phyloP scores from a whole-genome alignment of 2,888 invertebrate species.

The Abscondita cerata region DNA sequence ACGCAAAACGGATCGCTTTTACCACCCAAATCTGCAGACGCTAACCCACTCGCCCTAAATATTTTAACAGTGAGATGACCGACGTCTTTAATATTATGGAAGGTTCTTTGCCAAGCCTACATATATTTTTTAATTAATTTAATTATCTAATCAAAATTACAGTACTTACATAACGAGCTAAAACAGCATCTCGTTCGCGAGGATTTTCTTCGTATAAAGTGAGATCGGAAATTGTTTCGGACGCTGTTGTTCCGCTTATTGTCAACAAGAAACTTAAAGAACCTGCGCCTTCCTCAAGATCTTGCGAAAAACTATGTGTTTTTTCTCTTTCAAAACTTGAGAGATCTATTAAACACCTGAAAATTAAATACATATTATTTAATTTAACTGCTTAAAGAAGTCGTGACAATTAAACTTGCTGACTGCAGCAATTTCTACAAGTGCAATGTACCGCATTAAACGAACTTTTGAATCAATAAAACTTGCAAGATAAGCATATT shows the following conservation, averaged over 20 bases:
- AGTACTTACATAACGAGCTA: conserved; percentile 75
- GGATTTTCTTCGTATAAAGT: conserved; percentile 84
- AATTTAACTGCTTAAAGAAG: too few relatives aligned
- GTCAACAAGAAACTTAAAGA: conserved; percentile 87
- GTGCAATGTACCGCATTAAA: too few relatives aligned
- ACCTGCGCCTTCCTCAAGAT: conserved; percentile 89
- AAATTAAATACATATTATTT: too few relatives aligned
- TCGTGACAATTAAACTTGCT: too few relatives aligned
- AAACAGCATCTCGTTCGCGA: conserved; percentile 68
- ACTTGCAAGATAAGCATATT: too few relatives aligned
- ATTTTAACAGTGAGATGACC: conserved; percentile 96
- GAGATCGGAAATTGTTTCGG: conserved; percentile 91
- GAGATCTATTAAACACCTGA: conserved; percentile 85
- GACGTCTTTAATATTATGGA: conserved; percentile 82
- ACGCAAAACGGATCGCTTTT: conserved; percentile 99
- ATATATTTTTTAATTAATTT: conserved; percentile 26
- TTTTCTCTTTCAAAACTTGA: conserved; percentile 84
- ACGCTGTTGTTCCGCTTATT: conserved; percentile 93
- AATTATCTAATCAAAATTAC: conserved; percentile 17
- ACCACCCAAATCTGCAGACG: conserved; percentile 94
- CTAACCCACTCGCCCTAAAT: conserved; percentile 82
- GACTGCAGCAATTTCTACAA: too few relatives aligned
- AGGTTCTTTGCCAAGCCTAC: conserved; percentile 72
- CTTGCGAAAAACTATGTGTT: conserved; percentile 89
- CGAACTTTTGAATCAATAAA: too few relatives aligned